Evolutionary conservation across 1,140 invertebrate species (phyloP).

Genomic region (Cyclina sinensis): DNA sequence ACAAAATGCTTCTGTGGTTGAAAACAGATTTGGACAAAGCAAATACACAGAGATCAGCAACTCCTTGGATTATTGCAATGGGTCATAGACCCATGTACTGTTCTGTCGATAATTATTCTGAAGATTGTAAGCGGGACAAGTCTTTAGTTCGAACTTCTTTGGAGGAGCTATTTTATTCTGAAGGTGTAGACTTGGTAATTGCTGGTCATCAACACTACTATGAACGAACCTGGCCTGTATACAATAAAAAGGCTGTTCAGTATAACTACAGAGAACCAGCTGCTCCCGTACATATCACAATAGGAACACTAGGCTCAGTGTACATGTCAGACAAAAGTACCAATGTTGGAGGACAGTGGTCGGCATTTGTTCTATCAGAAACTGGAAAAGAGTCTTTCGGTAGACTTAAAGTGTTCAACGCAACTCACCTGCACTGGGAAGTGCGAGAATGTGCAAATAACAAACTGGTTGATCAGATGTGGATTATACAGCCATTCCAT

Average conservation of each 20-base stretch:
- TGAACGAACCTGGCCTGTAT: constrained; percentile 97
- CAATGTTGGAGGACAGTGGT: constrained; percentile 74
- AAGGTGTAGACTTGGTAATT: constrained; percentile 97
- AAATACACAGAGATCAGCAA: constrained; percentile 77
- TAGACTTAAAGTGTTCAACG: constrained; percentile 92
- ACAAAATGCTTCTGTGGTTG: constrained; percentile 78
- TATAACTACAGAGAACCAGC: constrained; percentile 78
- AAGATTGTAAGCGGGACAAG: constrained; percentile 70
- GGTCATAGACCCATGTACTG: constrained; percentile 85
- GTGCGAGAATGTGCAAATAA: constrained; percentile 91
- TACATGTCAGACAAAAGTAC: constrained; percentile 83
- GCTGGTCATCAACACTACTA: constrained; percentile 99
- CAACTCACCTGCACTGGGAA: constrained; percentile 95
- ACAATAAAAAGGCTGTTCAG: constrained; percentile 91
- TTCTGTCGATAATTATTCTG: constrained; percentile 74
- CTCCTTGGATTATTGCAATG: constrained; percentile 85
- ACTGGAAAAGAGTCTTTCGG: constrained; percentile 89
- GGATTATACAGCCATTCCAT: constrained; percentile 77
- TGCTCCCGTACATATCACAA: constrained; percentile 80
- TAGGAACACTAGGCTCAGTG: constrained; percentile 78
- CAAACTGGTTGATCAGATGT: constrained; percentile 77
- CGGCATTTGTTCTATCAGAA: constrained; percentile 73
- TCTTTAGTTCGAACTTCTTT: constrained; percentile 85
- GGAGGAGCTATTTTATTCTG: constrained; percentile 94
- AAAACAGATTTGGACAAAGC: constrained; percentile 77